Percentiles rank a stretch among this genome's conserved stretches.
Evolutionary conservation across 2,797 vertebrate genomes (phyloP).

Genomic region (Anolis apletophallus): DNA sequence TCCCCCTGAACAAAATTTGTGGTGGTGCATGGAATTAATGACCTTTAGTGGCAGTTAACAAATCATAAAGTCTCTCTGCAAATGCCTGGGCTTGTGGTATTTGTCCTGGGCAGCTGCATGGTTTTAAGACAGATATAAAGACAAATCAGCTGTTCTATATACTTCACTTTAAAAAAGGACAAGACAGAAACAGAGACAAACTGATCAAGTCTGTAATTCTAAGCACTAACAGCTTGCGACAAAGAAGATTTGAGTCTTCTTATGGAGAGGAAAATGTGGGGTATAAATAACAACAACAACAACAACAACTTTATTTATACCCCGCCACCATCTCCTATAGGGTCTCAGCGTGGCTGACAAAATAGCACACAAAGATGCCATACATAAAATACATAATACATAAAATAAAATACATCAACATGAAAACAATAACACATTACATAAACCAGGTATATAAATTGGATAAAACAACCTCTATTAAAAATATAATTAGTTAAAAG

Average conservation of each 20-base stretch:
- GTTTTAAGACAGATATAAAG: constrained; percentile 47
- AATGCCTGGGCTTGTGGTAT: constrained; percentile 11
- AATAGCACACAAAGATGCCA: too few relatives aligned
- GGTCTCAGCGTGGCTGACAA: too few relatives aligned
- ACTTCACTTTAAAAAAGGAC: constrained; percentile 18
- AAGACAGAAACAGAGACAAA: constrained; percentile 35
- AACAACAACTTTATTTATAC: too few relatives aligned
- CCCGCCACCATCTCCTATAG: too few relatives aligned
- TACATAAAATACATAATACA: too few relatives aligned
- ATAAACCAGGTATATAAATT: too few relatives aligned
- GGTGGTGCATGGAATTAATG: constrained; percentile 12
- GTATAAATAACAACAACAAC: too few relatives aligned
- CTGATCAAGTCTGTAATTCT: not conserved
- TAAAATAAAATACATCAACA: too few relatives aligned
- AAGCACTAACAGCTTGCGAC: not conserved
- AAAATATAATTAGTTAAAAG: too few relatives aligned
- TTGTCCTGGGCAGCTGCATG: constrained; percentile 37
- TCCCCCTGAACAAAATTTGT: constrained; percentile 24
- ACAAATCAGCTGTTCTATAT: constrained; percentile 21
- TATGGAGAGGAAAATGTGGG: too few relatives aligned
- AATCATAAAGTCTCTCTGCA: constrained; percentile 12
- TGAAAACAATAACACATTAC: too few relatives aligned
- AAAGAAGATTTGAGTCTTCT: not conserved
- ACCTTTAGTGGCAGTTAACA: not conserved
- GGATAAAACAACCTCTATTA: too few relatives aligned